phyloP scores from a whole-genome alignment of 2,797 vertebrate genomes.

The Sebastes nivosus region DNA sequence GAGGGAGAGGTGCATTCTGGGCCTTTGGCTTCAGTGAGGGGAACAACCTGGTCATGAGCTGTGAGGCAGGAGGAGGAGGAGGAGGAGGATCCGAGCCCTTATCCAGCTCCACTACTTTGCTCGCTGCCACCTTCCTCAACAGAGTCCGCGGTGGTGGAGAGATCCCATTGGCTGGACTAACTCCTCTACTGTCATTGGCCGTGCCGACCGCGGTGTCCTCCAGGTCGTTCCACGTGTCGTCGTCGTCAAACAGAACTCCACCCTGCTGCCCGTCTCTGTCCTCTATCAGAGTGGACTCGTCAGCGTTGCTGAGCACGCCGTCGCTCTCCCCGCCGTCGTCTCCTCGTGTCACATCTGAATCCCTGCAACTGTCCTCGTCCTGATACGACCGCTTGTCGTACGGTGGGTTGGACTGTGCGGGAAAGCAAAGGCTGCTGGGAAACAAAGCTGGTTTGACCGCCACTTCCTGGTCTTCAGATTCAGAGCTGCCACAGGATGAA shows the following conservation, averaged over 20 bases:
- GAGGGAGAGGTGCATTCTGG: slow-evolving; percentile 69
- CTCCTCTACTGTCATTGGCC: background rate
- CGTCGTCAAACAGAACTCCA: slow-evolving; percentile 90
- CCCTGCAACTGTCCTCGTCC: slow-evolving; percentile 58
- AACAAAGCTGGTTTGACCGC: background rate
- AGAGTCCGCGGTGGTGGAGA: slow-evolving; percentile 72
- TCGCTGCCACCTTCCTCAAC: slow-evolving; percentile 86
- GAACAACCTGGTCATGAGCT: slow-evolving; percentile 90
- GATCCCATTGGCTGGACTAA: slow-evolving; percentile 2
- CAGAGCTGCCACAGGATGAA: slow-evolving; percentile 38
- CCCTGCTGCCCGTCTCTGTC: slow-evolving; percentile 48
- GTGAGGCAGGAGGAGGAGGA: slow-evolving; percentile 85
- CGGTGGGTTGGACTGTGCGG: slow-evolving; percentile 43
- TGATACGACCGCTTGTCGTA: slow-evolving; percentile 82
- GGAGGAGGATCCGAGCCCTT: slow-evolving; percentile 14
- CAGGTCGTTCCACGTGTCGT: slow-evolving; percentile 92
- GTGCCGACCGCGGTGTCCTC: slow-evolving; percentile 74
- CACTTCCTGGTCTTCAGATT: slow-evolving; percentile 41
- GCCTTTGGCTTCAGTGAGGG: slow-evolving; percentile 88
- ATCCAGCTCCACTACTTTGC: slow-evolving; percentile 75
- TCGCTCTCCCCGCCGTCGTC: slow-evolving; percentile 1
- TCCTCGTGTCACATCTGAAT: slow-evolving; percentile 41
- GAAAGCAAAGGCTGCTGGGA: slow-evolving; percentile 59
- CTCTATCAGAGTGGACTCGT: slow-evolving; percentile 73
- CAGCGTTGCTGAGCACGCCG: slow-evolving; percentile 30